These are phyloP conservation scores for Ginglymostoma cirratum DNA, from an alignment of 2,113 vertebrate genomes.

Conservation along the genomic window DNA sequence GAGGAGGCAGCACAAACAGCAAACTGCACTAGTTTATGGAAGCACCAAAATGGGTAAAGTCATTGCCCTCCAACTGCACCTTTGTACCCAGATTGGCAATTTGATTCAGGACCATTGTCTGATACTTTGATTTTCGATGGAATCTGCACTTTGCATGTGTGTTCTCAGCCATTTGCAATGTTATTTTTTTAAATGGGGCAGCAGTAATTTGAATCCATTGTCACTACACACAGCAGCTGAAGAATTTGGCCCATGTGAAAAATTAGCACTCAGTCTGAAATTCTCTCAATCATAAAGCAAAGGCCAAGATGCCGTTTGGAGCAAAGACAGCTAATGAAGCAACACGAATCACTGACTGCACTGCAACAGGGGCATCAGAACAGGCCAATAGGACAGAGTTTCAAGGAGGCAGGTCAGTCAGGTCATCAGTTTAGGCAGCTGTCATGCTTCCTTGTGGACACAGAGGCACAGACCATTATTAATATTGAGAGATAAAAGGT, in stretches of 20 bases:
- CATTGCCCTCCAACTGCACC: not conserved
- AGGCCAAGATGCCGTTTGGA: not conserved
- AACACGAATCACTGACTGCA: not conserved
- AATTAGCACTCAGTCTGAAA: not conserved
- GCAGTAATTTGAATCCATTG: not conserved
- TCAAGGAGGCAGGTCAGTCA: not conserved
- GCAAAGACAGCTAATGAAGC: not conserved
- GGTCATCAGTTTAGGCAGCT: too few relatives aligned
- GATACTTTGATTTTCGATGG: not conserved
- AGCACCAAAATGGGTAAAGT: not conserved
- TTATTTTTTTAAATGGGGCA: not conserved
- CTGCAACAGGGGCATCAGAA: not conserved
- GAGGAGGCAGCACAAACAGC: not conserved
- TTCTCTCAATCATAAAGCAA: not conserved
- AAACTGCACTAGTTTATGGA: not conserved
- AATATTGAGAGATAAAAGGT: too few relatives aligned
- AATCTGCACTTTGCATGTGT: not conserved
- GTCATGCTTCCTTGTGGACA: not conserved
- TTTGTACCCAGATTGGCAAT: not conserved
- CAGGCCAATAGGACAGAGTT: not conserved
- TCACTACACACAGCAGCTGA: not conserved
- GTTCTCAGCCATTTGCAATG: not conserved
- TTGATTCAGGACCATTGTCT: not conserved
- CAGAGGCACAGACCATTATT: not conserved
- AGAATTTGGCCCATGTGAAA: not conserved